phyloP scores from a whole-genome alignment of 2,888 invertebrate genomes.

The Melolontha melolontha region DNA sequence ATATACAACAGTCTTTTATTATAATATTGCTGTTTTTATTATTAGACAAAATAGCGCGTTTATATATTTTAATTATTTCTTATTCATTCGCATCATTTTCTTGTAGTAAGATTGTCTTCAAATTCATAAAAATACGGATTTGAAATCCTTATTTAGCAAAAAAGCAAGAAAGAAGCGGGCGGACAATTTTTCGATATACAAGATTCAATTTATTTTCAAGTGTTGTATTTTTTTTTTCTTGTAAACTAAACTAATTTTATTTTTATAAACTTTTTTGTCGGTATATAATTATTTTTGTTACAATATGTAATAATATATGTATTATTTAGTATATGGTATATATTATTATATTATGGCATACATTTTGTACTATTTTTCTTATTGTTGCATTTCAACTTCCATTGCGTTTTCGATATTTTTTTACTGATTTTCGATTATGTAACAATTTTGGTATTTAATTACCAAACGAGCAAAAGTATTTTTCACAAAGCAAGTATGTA shows the following conservation, averaged over 20 bases:
- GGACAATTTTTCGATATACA: constrained; percentile 24
- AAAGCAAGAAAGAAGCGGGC: not conserved
- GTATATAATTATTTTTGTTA: constrained; percentile 12
- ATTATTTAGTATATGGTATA: constrained; percentile 20
- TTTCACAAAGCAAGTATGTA: no score
- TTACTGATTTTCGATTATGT: not conserved
- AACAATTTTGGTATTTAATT: no score
- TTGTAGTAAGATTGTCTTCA: constrained; percentile 24
- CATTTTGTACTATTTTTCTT: constrained; percentile 54
- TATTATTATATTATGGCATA: constrained; percentile 49
- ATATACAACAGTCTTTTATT: constrained; percentile 40
- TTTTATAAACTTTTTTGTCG: constrained; percentile 25
- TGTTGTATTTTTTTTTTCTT: not conserved
- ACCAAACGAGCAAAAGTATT: no score
- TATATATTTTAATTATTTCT: not conserved
- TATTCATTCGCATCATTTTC: not conserved
- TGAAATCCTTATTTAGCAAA: not conserved
- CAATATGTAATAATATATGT: constrained; percentile 20
- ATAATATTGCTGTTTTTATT: not conserved
- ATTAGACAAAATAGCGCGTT: not conserved
- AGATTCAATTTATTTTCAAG: not conserved
- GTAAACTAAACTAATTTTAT: constrained; percentile 31
- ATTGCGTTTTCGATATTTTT: constrained; percentile 11
- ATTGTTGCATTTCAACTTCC: constrained; percentile 49
- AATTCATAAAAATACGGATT: constrained; percentile 11